A percentile compares a stretch with the other conserved stretches of the same genome.
Conservation (phyloP, 2,113 vertebrate species). For the Misgurnus mizolepis region DNA sequence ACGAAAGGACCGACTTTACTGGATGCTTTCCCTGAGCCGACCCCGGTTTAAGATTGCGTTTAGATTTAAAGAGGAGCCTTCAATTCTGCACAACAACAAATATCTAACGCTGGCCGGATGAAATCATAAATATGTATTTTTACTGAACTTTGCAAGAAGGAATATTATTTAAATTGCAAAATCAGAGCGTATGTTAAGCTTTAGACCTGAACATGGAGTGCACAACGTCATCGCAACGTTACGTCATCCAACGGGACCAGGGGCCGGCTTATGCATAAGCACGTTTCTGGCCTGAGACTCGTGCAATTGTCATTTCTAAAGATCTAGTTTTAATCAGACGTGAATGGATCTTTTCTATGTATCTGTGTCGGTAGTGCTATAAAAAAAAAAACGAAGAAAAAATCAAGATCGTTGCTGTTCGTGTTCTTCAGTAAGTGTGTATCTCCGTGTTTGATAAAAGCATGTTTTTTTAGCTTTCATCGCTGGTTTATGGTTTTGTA, state of each 20-base stretch:
- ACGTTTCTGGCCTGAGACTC: slow-evolving; percentile 74
- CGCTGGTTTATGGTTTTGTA: slow-evolving; percentile 66
- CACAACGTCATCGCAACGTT: neutral
- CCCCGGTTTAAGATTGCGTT: slow-evolving; percentile 82
- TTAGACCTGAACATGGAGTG: neutral
- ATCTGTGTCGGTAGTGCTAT: slow-evolving; percentile 82
- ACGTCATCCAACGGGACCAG: too few species aligned
- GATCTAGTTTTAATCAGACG: slow-evolving; percentile 88
- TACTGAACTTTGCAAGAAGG: slow-evolving; percentile 52
- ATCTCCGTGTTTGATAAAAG: slow-evolving; percentile 86
- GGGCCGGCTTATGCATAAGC: neutral
- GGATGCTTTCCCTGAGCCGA: slow-evolving; percentile 80
- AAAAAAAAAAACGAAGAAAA: slow-evolving; percentile 72
- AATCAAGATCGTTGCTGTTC: slow-evolving; percentile 77
- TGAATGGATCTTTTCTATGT: slow-evolving; percentile 88
- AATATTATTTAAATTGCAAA: slow-evolving; percentile 57
- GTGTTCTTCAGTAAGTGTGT: slow-evolving; percentile 78
- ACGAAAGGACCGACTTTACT: slow-evolving; percentile 90
- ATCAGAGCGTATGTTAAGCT: slow-evolving; percentile 47
- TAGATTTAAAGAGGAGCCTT: slow-evolving; percentile 35
- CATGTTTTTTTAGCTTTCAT: slow-evolving; percentile 79
- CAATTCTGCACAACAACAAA: slow-evolving; percentile 32
- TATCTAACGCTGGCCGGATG: neutral
- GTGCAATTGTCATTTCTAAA: slow-evolving; percentile 88
- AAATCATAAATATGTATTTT: slow-evolving; percentile 51